Conservation (phyloP, 1,140 invertebrate genomes). For the Lamellibrachia luymesi region DNA sequence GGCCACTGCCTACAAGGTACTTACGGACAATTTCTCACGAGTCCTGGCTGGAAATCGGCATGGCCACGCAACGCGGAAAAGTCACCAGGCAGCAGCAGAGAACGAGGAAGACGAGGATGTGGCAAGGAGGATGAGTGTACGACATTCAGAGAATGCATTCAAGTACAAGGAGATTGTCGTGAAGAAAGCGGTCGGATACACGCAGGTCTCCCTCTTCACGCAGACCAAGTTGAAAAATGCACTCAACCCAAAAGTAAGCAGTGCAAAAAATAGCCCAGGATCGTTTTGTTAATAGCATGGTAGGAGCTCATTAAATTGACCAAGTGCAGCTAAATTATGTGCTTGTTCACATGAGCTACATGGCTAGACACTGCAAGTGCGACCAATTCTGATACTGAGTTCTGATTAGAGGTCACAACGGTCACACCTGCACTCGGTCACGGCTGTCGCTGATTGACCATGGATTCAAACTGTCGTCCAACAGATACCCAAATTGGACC, state of each 20-base stretch:
- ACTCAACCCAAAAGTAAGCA: slow-evolving; percentile 51
- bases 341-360: neutral
- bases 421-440: too few relatives aligned
- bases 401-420: too few relatives aligned
- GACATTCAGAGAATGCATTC: slow-evolving; percentile 52
- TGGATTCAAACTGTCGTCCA: neutral
- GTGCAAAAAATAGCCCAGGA: neutral
- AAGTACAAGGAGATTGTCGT: slow-evolving; percentile 55
- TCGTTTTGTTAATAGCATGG: neutral
- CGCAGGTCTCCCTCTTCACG: slow-evolving; percentile 53
- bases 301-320: neutral
- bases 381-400: neutral
- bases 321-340: too few relatives aligned
- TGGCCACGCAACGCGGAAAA: neutral
- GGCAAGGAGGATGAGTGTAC: slow-evolving; percentile 45
- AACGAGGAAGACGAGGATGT: slow-evolving; percentile 29
- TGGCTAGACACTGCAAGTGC: neutral
- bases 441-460: too few relatives aligned
- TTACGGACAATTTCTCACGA: slow-evolving; percentile 43
- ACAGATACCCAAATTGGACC: neutral
- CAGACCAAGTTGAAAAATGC: slow-evolving; percentile 51
- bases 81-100: neutral
- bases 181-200: slow-evolving; percentile 51
- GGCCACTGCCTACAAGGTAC: slow-evolving; percentile 43
- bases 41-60: neutral